Base-by-base conservation (phyloP, 2,797 vertebrate genomes). In the Arvicola amphibius region DNA sequence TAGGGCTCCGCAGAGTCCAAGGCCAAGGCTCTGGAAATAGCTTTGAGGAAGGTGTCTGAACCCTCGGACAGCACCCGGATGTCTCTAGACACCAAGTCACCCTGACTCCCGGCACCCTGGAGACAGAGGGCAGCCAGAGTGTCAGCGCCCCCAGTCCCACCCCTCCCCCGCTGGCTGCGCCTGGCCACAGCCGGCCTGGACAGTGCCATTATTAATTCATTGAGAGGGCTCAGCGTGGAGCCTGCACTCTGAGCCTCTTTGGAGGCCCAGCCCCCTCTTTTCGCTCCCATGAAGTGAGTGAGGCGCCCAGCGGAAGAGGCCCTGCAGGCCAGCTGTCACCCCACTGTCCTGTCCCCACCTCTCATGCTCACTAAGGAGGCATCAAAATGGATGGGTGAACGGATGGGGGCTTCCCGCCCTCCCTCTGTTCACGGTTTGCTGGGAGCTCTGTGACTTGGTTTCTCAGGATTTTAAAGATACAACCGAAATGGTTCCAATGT, bases 161-260 rank as follows among this genome's bases (percentile, higher is more conserved):
- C 88, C 81, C 48, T 25, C 2, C 73, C 71, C 92, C 63, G 11
- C 91, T 14, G 17, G 27, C 43, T 1, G 16, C 0, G 48, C 63
- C 43, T 46, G 0, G 17, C 94, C 37, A 1, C 69, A n/a, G 79
- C 61, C 53, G 0, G 93, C 94, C 59, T 5, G 80, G 95, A 89
- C 78, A 21, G 85, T 95, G 90, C 87, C 81, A 95, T 99, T 98
- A 99, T 96, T 98, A 98, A 99, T 99, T 99, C 97, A 99, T 98
- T 85, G 98, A 96, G 93, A 79, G 97, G 95, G 95, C 97, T 98
- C 98, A 92, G 98, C 96, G 91, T 94, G 25, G 90, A 71, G 92
- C 88, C 96, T 94, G 97, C 98, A 96, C 98, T 98, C 98, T 98
- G 91, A 90, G 67, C 40, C 90, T 97, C 97, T 96, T 96, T 40